phyloP scores from a whole-genome alignment of 2,797 vertebrate genomes.

The Diceros bicornis region DNA sequence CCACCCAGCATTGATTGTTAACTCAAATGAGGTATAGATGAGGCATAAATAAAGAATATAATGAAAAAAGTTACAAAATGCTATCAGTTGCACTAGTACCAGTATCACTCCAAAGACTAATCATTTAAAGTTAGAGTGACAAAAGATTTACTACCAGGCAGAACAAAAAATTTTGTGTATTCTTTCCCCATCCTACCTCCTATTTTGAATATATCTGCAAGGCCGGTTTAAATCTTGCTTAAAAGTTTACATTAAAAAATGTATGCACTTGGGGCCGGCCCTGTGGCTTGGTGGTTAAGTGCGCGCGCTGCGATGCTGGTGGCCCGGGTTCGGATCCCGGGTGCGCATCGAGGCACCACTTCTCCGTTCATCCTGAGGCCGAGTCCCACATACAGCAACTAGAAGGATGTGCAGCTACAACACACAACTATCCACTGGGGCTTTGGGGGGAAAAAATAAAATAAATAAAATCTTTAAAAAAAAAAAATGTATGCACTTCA shows the following conservation, averaged over 20 bases:
- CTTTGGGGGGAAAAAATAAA: too few species aligned
- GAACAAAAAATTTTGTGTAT: slow-evolving; percentile 8
- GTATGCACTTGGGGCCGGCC: slow-evolving; percentile 54
- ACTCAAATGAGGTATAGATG: slow-evolving; percentile 19
- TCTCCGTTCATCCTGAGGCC: too few species aligned
- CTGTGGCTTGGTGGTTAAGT: too few species aligned
- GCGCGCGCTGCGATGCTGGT: too few species aligned
- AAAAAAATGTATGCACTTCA: slow-evolving; percentile 66
- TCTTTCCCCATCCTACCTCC: not conserved
- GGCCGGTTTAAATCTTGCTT: slow-evolving; percentile 62
- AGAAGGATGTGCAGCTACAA: too few species aligned
- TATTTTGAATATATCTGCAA: slow-evolving; percentile 62
- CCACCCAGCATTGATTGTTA: slow-evolving; percentile 4
- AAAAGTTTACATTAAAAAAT: slow-evolving; percentile 71
- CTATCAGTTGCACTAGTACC: not conserved
- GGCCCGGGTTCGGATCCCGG: too few species aligned
- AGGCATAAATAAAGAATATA: slow-evolving; percentile 26
- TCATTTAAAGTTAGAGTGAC: not conserved
- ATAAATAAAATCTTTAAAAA: too few species aligned
- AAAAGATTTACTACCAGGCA: slow-evolving; percentile 37
- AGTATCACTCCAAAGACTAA: not conserved
- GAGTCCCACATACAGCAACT: too few species aligned
- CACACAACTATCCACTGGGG: too few species aligned
- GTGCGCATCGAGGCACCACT: too few species aligned
- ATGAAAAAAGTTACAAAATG: slow-evolving; percentile 57